Conservation (phyloP, 2,797 vertebrate genomes). For the Falco biarmicus region DNA sequence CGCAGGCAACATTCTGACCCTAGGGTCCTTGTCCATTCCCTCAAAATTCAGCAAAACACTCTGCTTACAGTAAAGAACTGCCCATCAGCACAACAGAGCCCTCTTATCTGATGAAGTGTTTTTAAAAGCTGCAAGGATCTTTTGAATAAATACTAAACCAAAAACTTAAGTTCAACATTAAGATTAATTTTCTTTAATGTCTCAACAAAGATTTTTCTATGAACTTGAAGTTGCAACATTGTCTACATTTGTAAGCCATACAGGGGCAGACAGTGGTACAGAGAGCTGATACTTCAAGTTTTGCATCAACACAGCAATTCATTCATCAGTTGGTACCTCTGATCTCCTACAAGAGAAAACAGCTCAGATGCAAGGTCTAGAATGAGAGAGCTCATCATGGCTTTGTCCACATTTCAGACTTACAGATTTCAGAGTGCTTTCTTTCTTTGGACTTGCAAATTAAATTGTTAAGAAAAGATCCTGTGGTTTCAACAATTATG, state of each 20-base stretch:
- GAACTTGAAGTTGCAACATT: neutral
- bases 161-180: neutral
- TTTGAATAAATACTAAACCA: neutral
- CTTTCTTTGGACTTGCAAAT: neutral
- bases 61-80: neutral
- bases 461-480: neutral
- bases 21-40: neutral
- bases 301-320: neutral
- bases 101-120: neutral
- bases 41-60: neutral
- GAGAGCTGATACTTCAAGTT: neutral
- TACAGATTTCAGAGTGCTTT: neutral
- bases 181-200: neutral
- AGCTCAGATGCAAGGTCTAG: neutral
- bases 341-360: neutral
- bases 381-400: rapidly evolving
- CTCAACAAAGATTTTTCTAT: neutral
- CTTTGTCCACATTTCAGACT: neutral
- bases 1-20: neutral
- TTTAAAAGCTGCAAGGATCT: neutral
- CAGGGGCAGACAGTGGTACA: neutral
- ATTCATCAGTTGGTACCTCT: neutral
- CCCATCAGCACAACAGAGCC: neutral
- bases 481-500: neutral
- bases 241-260: neutral